Evolutionary conservation across 1,140 invertebrate species (phyloP).

Genomic region (Drosophila cardini): DNA sequence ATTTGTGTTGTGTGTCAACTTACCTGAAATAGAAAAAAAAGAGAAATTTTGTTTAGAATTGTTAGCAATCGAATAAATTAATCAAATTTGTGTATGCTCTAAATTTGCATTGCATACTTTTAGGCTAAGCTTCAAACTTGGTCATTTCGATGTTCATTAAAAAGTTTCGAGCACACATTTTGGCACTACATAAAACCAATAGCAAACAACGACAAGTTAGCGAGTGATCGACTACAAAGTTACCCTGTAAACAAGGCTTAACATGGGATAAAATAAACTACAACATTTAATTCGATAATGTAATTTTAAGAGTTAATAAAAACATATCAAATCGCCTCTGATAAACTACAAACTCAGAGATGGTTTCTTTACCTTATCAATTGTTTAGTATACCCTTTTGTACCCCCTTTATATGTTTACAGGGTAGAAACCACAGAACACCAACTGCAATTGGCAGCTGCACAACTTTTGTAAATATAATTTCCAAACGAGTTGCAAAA

Average conservation of each 20-base stretch:
- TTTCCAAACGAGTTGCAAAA: conserved; percentile 40
- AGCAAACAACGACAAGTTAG: conserved; percentile 20
- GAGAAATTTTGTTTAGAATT: conserved; percentile 50
- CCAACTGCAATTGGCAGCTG: conserved; percentile 34
- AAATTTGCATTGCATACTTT: conserved; percentile 36
- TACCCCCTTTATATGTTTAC: neutral
- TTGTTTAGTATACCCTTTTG: neutral
- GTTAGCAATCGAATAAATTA: conserved; percentile 28
- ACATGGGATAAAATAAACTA: too few relatives aligned
- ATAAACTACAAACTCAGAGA: too few relatives aligned
- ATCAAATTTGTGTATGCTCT: conserved; percentile 5
- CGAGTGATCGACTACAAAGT: neutral
- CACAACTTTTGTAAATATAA: conserved; percentile 58
- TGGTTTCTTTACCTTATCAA: too few relatives aligned
- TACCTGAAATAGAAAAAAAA: conserved; percentile 60
- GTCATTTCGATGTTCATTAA: conserved; percentile 59
- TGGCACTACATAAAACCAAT: conserved; percentile 3
- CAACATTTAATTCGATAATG: too few relatives aligned
- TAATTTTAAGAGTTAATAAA: too few relatives aligned
- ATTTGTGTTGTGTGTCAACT: conserved; percentile 51
- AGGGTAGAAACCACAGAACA: neutral
- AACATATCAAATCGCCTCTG: too few relatives aligned
- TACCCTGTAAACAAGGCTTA: conserved; percentile 1
- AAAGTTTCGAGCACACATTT: conserved; percentile 57
- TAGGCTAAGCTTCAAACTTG: conserved; percentile 9